phyloP scores from a whole-genome alignment of 2,113 vertebrate genomes.

The Grammomys dolichurus region DNA sequence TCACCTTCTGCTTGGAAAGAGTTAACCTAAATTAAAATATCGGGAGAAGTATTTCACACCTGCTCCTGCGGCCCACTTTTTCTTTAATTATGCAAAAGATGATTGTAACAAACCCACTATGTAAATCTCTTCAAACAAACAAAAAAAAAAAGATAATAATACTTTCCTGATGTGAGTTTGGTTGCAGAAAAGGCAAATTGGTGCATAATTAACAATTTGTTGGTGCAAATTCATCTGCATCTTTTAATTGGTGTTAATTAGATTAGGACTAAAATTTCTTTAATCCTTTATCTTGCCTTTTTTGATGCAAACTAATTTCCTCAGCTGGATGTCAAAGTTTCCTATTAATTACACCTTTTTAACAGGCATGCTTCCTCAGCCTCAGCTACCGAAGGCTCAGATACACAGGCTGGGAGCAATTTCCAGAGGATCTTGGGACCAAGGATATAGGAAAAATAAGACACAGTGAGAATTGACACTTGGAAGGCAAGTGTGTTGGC shows the following conservation, averaged over 20 bases:
- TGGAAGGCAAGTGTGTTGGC: constrained; percentile 23
- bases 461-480: constrained; percentile 58
- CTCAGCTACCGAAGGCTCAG: constrained; percentile 57
- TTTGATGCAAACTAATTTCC: constrained; percentile 93
- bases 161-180: constrained; percentile 79
- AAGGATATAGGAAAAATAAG: constrained; percentile 62
- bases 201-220: constrained; percentile 94
- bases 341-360: constrained; percentile 93
- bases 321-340: constrained; percentile 91
- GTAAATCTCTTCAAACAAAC: constrained; percentile 80
- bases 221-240: constrained; percentile 90
- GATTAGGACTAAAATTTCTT: constrained; percentile 92
- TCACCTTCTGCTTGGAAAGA: constrained; percentile 71
- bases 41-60: constrained; percentile 79
- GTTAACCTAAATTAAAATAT: constrained; percentile 75
- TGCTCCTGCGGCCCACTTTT: constrained; percentile 51
- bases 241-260: constrained; percentile 97
- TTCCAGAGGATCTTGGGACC: constrained; percentile 37
- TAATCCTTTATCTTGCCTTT: constrained; percentile 90
- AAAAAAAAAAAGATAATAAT: constrained; percentile 77
- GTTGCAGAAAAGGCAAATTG: constrained; percentile 89
- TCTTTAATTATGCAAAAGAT: constrained; percentile 79
- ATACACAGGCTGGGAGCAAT: constrained; percentile 49
- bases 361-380: constrained; percentile 74
- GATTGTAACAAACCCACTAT: constrained; percentile 82